Conservation (phyloP, 2,888 invertebrate species). For the Oligia fasciuncula region DNA sequence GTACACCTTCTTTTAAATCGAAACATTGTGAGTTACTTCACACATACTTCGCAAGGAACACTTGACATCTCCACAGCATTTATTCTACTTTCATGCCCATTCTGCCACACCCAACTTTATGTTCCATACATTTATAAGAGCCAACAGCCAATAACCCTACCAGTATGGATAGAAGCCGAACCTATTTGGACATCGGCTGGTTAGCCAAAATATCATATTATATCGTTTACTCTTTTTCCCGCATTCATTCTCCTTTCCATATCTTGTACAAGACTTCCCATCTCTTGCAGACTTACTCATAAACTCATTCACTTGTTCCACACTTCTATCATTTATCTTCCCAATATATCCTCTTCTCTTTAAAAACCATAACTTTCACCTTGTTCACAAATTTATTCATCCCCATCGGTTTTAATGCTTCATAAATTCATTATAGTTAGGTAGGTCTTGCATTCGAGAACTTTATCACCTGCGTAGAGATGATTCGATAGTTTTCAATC, state of each 20-base stretch:
- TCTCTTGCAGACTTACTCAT: background rate
- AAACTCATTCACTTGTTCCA: background rate
- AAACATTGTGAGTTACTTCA: background rate
- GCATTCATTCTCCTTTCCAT: background rate
- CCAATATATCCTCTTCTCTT: background rate
- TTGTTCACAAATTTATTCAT: background rate
- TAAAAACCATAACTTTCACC: background rate
- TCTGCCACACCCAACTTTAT: background rate
- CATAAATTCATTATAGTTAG: background rate
- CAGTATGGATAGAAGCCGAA: background rate
- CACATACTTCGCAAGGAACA: too few species aligned
- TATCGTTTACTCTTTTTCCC: background rate
- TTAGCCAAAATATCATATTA: too few species aligned
- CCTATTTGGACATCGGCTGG: background rate
- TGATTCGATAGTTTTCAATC: background rate
- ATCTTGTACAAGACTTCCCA: background rate
- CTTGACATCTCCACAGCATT: too few species aligned
- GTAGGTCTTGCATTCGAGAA: background rate
- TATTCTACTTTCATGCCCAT: background rate
- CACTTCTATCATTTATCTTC: background rate
- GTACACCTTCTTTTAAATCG: background rate
- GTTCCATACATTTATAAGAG: background rate
- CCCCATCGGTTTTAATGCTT: background rate
- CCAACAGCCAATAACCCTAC: background rate
- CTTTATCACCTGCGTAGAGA: background rate